phyloP scores from a whole-genome alignment of 1,140 invertebrate species.

The Bombus breviceps region DNA sequence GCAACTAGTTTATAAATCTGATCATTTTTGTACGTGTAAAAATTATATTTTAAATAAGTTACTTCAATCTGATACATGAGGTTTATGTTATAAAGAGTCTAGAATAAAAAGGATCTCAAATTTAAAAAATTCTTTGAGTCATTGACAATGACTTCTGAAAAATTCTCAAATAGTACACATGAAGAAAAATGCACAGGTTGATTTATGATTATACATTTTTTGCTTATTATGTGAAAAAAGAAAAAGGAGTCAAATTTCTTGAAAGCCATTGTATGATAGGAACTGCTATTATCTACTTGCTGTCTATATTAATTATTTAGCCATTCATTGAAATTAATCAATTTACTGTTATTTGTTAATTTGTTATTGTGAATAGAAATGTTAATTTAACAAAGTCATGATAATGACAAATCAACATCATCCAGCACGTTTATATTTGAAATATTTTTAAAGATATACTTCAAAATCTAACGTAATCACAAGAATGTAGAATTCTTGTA shows the following conservation, averaged over 20 bases:
- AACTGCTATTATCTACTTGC: neutral
- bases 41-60: neutral
- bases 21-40: neutral
- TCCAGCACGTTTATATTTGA: neutral
- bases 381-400: neutral
- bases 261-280: neutral
- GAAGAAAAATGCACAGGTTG: slow-evolving; percentile 40
- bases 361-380: neutral
- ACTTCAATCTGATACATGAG: neutral
- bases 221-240: slow-evolving; percentile 4
- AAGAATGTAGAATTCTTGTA: neutral
- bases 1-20: neutral
- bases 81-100: slow-evolving; percentile 8
- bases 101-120: slow-evolving; percentile 22
- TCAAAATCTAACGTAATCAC: neutral
- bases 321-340: neutral
- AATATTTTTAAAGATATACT: slow-evolving; percentile 14
- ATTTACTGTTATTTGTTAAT: slow-evolving; percentile 15
- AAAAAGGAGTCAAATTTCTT: neutral
- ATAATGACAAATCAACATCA: neutral
- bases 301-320: neutral
- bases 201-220: slow-evolving; percentile 50
- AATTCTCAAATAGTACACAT: slow-evolving; percentile 21
- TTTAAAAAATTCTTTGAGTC: neutral
- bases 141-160: slow-evolving; percentile 7